Evolutionary conservation across 2,888 invertebrate species (phyloP).

Genomic region (Agriopis leucophaearia): DNA sequence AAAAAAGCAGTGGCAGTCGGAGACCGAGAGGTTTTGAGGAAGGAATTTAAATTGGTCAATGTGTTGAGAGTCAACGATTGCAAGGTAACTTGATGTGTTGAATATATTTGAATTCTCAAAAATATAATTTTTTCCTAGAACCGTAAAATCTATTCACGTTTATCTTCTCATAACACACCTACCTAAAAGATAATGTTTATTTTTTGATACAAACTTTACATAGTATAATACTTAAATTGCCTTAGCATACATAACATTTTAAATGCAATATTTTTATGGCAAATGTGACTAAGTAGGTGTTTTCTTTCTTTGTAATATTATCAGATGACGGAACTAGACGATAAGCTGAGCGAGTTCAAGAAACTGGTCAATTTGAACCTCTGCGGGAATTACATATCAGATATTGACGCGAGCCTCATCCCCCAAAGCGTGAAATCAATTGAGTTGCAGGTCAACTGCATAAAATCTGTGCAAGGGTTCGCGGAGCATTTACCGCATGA

Average conservation of each 20-base stretch:
- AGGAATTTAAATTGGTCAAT: constrained; percentile 61
- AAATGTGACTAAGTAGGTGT: no score
- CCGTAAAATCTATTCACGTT: no score
- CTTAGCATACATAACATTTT: no score
- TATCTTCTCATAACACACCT: no score
- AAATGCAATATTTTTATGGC: no score
- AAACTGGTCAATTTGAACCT: constrained; percentile 78
- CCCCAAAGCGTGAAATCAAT: constrained; percentile 73
- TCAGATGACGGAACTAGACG: constrained; percentile 83
- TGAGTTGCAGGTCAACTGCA: constrained; percentile 83
- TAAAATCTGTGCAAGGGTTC: constrained; percentile 66
- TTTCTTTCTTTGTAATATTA: constrained; percentile 31
- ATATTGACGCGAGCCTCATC: constrained; percentile 66
- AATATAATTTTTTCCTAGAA: neutral
- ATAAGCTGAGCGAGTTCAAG: constrained; percentile 57
- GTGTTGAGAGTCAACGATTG: constrained; percentile 69
- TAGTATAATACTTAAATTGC: no score
- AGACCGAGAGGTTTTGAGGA: constrained; percentile 59
- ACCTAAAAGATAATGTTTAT: no score
- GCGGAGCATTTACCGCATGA: constrained; percentile 66
- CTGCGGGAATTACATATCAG: constrained; percentile 70
- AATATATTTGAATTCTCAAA: neutral
- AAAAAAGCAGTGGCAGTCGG: constrained; percentile 61
- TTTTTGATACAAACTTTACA: no score
- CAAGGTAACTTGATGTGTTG: constrained; percentile 56